These are phyloP conservation scores for Macropus fuliginosus DNA, from an alignment of 2,797 vertebrate genomes.

Conservation along the genomic window DNA sequence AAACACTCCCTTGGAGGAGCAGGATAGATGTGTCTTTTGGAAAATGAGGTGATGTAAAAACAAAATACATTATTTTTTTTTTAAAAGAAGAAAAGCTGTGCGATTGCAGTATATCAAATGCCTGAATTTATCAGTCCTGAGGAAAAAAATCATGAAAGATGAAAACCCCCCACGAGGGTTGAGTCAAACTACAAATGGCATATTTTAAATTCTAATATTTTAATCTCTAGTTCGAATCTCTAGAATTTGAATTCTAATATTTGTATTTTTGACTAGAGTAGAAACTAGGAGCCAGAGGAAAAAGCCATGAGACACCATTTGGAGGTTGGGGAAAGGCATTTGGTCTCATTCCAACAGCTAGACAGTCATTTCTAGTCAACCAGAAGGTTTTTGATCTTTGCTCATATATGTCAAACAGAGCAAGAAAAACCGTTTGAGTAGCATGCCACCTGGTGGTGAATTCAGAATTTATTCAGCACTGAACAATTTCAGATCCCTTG, in stretches of 20 bases:
- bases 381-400: neutral
- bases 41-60: neutral
- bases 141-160: neutral
- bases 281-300: neutral
- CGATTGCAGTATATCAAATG: neutral
- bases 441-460: neutral
- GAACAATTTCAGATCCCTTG: neutral
- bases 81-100: neutral
- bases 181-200: neutral
- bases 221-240: neutral
- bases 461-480: neutral
- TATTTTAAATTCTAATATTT: neutral
- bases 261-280: neutral
- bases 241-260: neutral
- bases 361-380: neutral
- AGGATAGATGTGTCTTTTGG: neutral
- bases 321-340: neutral
- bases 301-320: neutral
- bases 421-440: neutral
- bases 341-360: neutral
- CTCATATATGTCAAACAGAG: neutral
- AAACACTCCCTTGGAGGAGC: neutral
- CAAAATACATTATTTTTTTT: neutral
- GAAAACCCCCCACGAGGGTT: neutral
- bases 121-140: neutral